Conservation (phyloP, 2,113 vertebrate species). For the Antennarius striatus region DNA sequence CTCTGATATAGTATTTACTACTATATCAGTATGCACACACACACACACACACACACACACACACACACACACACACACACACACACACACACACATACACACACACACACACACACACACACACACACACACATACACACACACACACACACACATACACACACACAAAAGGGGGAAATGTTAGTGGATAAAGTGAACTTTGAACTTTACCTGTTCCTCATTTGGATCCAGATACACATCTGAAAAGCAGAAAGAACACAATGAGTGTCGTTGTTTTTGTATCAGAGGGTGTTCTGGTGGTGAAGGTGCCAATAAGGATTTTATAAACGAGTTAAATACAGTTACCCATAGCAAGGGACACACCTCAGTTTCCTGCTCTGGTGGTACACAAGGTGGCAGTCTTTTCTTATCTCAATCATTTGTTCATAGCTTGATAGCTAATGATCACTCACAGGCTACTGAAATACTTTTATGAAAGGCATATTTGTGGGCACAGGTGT, state of each 20-base stretch:
- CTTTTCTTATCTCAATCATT: not conserved
- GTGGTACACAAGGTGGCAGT: constrained; percentile 39
- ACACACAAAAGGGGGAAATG: too few species aligned
- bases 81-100: too few species aligned
- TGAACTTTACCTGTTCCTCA: constrained; percentile 72
- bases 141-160: too few species aligned
- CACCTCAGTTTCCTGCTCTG: too few species aligned
- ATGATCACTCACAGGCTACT: not conserved
- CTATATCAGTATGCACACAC: too few species aligned
- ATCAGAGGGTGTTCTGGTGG: not conserved
- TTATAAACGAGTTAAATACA: not conserved
- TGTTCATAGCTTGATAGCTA: too few species aligned
- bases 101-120: too few species aligned
- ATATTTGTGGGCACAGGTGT: not conserved
- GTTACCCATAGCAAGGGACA: too few species aligned
- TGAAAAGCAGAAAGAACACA: constrained; percentile 58
- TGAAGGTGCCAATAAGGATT: not conserved
- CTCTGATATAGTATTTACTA: too few species aligned
- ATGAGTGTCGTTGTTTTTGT: constrained; percentile 1
- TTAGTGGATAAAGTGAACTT: constrained; percentile 16
- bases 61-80: too few species aligned
- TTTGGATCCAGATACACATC: constrained; percentile 82
- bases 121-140: too few species aligned
- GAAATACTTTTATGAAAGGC: not conserved
- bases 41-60: too few species aligned